These are phyloP conservation scores for Dendrophyllia cribrosa DNA, from an alignment of 64 coral and sea anemone genomes.

Conservation along the genomic window DNA sequence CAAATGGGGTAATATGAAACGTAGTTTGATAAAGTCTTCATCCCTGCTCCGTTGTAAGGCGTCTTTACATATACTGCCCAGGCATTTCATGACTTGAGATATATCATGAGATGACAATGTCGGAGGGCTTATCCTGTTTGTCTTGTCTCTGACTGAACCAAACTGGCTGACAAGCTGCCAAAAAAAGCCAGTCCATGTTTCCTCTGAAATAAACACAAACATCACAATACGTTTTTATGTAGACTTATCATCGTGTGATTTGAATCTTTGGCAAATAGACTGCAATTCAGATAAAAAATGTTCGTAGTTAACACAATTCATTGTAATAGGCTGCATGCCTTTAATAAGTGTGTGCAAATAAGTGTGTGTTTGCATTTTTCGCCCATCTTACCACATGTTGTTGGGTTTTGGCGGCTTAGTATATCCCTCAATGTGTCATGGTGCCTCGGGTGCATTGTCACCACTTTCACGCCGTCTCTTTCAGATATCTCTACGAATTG, in stretches of 20 bases:
- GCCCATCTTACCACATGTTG: neutral
- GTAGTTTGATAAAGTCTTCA: slow-evolving; percentile 11
- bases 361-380: neutral
- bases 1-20: neutral
- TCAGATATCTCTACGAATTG: neutral
- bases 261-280: neutral
- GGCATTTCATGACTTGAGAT: neutral
- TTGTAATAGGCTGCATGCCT: too few species aligned
- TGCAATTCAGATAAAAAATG: too few species aligned
- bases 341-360: too few species aligned
- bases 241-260: neutral
- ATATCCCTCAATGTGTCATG: neutral
- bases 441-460: neutral
- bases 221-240: neutral
- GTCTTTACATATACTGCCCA: neutral
- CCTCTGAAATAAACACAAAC: neutral
- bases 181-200: neutral
- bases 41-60: neutral
- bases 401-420: neutral
- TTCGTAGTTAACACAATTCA: too few species aligned
- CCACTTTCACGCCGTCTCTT: neutral
- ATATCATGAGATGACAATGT: neutral
- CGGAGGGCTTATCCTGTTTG: neutral
- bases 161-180: neutral
- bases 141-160: neutral